A percentile compares a stretch with the other conserved stretches of the same genome.
These are phyloP conservation scores for Lysandra bellargus DNA, from an alignment of 2,888 invertebrate species.

Conservation along the genomic window DNA sequence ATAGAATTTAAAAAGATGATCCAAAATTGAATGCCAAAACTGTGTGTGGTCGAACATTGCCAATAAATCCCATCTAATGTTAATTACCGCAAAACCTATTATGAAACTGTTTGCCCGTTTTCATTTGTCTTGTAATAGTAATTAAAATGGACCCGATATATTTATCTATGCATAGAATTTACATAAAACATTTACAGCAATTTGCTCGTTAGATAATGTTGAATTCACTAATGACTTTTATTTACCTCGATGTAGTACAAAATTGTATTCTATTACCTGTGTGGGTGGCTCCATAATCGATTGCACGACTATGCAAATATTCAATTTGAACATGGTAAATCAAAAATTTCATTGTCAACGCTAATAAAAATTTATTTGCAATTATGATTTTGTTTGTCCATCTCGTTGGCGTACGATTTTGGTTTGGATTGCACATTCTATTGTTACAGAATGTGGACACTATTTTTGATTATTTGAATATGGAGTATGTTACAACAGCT, in stretches of 20 bases:
- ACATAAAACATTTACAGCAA: constrained; percentile 33
- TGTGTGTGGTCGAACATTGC: constrained; percentile 37
- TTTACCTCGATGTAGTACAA: background rate
- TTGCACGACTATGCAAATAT: background rate
- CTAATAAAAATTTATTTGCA: constrained; percentile 20
- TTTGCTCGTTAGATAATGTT: constrained; percentile 34
- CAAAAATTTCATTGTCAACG: constrained; percentile 25
- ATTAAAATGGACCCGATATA: constrained; percentile 62
- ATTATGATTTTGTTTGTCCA: constrained; percentile 8
- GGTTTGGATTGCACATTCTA: constrained; percentile 12
- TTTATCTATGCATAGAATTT: constrained; percentile 45
- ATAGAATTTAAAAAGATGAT: background rate
- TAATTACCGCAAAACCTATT: constrained; percentile 46
- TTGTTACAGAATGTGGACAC: constrained; percentile 9
- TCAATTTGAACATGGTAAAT: constrained; percentile 23
- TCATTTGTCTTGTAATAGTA: constrained; percentile 51
- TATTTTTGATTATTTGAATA: background rate
- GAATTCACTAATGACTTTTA: constrained; percentile 34
- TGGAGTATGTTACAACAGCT: background rate
- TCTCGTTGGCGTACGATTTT: background rate
- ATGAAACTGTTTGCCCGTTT: constrained; percentile 50
- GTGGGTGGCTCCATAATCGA: background rate
- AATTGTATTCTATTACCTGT: background rate
- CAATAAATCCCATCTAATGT: constrained; percentile 40
- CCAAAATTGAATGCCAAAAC: background rate